Percentiles rank a stretch among this genome's conserved stretches.
Evolutionary conservation across 2,113 vertebrate species (phyloP).

Genomic region (Alouatta palliata): DNA sequence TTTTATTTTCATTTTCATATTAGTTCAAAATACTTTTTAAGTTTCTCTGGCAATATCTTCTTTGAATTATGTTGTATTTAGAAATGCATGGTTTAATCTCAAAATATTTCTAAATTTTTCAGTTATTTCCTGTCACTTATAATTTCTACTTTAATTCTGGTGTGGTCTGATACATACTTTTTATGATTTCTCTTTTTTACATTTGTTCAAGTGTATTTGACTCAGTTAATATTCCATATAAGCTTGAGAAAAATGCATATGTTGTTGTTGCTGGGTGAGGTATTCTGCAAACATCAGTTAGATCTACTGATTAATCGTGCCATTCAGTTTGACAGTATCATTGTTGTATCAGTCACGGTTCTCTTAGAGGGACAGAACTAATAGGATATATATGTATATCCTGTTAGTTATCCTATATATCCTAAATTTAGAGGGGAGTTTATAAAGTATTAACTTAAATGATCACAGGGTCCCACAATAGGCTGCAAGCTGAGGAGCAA

Average conservation of each 20-base stretch:
- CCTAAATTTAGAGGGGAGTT: no score
- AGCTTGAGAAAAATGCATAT: background rate
- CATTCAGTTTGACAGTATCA: background rate
- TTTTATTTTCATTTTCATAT: background rate
- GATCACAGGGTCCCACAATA: no score
- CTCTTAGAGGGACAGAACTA: no score
- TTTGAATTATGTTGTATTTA: background rate
- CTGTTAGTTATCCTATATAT: no score
- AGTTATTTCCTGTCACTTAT: background rate
- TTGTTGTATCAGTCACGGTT: background rate
- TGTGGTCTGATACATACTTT: background rate
- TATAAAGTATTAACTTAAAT: no score
- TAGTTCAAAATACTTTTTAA: no score
- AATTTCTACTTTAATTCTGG: background rate
- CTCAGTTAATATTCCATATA: background rate
- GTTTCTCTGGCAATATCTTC: background rate
- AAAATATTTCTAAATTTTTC: background rate
- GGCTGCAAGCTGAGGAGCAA: no score
- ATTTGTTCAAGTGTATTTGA: background rate
- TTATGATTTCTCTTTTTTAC: background rate
- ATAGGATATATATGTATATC: no score
- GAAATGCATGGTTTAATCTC: background rate
- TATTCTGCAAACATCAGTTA: background rate
- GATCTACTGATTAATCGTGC: background rate
- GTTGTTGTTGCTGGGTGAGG: background rate